phyloP scores from a whole-genome alignment of 2,113 vertebrate species.

The Tupaia tana region DNA sequence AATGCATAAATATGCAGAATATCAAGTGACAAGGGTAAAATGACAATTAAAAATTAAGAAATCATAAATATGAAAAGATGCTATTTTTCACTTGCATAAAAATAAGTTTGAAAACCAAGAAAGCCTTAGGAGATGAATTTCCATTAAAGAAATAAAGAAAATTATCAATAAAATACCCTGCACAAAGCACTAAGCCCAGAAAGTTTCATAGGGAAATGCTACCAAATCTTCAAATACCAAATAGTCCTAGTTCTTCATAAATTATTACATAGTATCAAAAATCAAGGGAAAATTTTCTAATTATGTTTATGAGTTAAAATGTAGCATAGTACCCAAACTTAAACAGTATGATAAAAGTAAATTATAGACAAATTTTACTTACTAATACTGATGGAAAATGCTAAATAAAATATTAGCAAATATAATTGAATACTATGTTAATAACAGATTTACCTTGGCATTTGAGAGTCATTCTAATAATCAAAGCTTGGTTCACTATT shows the following conservation, averaged over 20 bases:
- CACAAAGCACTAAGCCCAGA: not conserved
- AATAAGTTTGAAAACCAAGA: slow-evolving; percentile 9
- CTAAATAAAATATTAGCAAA: slow-evolving; percentile 8
- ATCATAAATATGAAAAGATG: not conserved
- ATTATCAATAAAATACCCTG: not conserved
- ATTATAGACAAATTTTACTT: slow-evolving; percentile 25
- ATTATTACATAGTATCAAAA: not conserved
- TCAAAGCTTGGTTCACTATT: not conserved
- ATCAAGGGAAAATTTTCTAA: not conserved
- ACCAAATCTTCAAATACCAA: not conserved
- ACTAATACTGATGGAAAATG: not conserved
- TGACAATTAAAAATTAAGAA: not conserved
- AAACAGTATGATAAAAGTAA: not conserved
- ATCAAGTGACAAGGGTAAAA: not conserved
- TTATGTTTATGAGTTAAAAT: not conserved
- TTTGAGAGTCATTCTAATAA: not conserved
- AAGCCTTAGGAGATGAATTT: not conserved
- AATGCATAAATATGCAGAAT: not conserved
- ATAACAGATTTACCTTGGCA: not conserved
- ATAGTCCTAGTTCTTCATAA: not conserved
- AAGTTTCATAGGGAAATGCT: not conserved
- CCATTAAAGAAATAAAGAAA: not conserved
- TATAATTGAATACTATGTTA: not conserved
- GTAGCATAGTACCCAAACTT: not conserved
- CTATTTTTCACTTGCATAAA: not conserved